phyloP scores from a whole-genome alignment of 2,113 vertebrate genomes.

The Chlamydotis undulata region DNA sequence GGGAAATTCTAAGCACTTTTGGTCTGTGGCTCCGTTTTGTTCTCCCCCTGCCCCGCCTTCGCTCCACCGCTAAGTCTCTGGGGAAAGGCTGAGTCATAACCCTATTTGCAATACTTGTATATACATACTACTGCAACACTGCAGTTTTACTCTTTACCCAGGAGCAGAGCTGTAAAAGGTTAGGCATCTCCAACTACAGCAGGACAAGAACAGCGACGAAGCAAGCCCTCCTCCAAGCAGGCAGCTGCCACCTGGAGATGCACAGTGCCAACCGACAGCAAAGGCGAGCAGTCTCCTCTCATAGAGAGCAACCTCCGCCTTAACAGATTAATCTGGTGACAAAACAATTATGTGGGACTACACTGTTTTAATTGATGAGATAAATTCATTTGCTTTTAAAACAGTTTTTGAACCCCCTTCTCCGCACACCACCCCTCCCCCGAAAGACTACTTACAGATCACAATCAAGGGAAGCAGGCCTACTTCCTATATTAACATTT shows the following conservation, averaged over 20 bases:
- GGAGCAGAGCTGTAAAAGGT: constrained; percentile 23
- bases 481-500: not conserved
- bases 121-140: not conserved
- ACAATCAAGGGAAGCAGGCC: not conserved
- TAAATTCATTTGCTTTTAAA: not conserved
- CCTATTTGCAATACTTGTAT: constrained; percentile 14
- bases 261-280: not conserved
- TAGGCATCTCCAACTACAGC: not conserved
- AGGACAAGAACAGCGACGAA: not conserved
- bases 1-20: constrained; percentile 18
- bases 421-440: not conserved
- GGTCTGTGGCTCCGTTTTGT: not conserved
- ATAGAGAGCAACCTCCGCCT: not conserved
- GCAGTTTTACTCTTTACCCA: constrained; percentile 15
- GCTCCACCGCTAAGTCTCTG: not conserved
- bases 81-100: constrained; percentile 63
- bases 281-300: not conserved
- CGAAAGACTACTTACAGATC: not conserved
- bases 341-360: not conserved
- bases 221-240: not conserved
- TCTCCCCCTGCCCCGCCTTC: not conserved
- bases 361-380: not conserved
- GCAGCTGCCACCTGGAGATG: not conserved
- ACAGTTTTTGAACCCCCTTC: not conserved
- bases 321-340: not conserved